Conservation (phyloP, 2,797 vertebrate genomes). For the Parauchenoglanis ngamensis region DNA sequence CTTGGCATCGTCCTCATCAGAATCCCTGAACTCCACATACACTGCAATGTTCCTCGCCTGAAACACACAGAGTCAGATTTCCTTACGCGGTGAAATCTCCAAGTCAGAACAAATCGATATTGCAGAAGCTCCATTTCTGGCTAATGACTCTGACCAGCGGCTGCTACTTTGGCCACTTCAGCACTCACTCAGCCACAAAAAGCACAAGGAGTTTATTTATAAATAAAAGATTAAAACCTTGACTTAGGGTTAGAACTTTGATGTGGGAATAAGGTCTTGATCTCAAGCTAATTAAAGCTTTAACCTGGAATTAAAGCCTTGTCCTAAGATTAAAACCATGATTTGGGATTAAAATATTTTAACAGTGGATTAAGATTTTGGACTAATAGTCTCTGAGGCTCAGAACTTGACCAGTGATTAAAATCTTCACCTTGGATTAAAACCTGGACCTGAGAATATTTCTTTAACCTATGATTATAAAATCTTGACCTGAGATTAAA, state of each 20-base stretch:
- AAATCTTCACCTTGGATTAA: neutral
- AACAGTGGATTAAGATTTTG: neutral
- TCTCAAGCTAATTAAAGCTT: neutral
- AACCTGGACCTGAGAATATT: neutral
- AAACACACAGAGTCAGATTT: slow-evolving; percentile 33
- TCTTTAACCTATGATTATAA: neutral
- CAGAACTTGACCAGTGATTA: neutral
- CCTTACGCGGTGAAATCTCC: neutral
- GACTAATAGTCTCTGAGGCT: neutral
- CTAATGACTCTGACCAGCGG: neutral
- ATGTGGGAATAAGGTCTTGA: neutral
- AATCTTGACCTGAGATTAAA: neutral
- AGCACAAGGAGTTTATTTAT: neutral
- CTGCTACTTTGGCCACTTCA: neutral
- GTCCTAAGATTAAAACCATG: neutral
- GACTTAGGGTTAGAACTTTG: too few species aligned
- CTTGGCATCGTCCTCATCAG: slow-evolving; percentile 87
- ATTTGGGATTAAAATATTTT: neutral
- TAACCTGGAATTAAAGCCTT: neutral
- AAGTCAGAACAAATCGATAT: neutral
- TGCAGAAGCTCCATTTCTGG: slow-evolving; percentile 7
- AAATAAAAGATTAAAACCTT: neutral
- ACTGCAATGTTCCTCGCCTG: slow-evolving; percentile 96
- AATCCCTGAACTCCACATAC: slow-evolving; percentile 94
- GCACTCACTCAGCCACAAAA: neutral